Conservation (phyloP, 2,113 vertebrate species). For the Gulo gulo region DNA sequence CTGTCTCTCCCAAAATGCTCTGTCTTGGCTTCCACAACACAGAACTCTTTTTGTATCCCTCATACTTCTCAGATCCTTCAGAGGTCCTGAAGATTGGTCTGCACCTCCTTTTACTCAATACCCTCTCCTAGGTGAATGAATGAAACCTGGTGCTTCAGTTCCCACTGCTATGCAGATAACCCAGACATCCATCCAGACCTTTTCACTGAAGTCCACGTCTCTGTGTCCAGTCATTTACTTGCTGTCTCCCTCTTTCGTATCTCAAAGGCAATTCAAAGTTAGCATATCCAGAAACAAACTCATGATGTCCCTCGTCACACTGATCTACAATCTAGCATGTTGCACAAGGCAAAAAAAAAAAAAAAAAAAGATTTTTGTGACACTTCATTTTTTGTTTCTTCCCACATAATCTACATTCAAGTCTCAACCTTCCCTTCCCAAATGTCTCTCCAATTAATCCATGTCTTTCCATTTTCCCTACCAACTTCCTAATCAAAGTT, state of each 20-base stretch:
- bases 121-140: background rate
- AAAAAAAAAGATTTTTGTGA: background rate
- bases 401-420: background rate
- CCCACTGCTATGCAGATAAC: background rate
- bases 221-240: background rate
- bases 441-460: background rate
- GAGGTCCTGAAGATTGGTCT: background rate
- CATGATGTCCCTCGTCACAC: background rate
- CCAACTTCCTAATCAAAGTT: background rate
- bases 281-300: background rate
- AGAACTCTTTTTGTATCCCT: background rate
- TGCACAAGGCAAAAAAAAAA: background rate
- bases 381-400: background rate
- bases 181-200: background rate
- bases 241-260: background rate
- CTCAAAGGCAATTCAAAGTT: background rate
- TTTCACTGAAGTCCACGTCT: background rate
- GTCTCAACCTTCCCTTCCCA: background rate
- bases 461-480: background rate
- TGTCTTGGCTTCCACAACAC: background rate
- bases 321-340: background rate
- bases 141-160: background rate
- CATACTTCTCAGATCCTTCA: background rate
- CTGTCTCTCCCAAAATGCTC: background rate
- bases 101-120: background rate